A percentile compares a stretch with the other conserved stretches of the same genome.
phyloP scores from a whole-genome alignment of 2,888 invertebrate species.

The Xiphydria camelus region DNA sequence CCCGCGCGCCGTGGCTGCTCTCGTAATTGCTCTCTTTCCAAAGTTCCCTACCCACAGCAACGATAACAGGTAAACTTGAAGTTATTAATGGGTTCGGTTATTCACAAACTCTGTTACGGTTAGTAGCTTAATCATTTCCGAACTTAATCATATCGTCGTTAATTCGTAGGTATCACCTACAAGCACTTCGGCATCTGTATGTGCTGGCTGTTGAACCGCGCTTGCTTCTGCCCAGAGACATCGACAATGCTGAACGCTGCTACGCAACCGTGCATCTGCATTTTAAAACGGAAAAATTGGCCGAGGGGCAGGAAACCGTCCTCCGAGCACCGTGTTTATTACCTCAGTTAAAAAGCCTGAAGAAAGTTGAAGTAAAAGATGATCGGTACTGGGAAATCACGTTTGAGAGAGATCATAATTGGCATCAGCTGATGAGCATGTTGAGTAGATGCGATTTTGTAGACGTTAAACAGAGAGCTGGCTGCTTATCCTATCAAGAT shows the following conservation, averaged over 20 bases:
- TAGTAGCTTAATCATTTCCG: background rate
- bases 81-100: slow-evolving; percentile 1
- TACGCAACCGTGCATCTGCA: slow-evolving; percentile 71
- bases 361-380: slow-evolving; percentile 78
- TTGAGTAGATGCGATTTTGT: slow-evolving; percentile 71
- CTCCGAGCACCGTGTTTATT: slow-evolving; percentile 84
- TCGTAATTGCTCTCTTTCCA: slow-evolving; percentile 93
- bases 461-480: slow-evolving; percentile 86
- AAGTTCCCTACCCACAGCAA: slow-evolving; percentile 96
- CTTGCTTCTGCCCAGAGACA: slow-evolving; percentile 83
- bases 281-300: slow-evolving; percentile 55
- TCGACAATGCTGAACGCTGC: slow-evolving; percentile 77
- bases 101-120: slow-evolving; percentile 1
- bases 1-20: slow-evolving; percentile 83
- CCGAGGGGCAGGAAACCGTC: slow-evolving; percentile 61
- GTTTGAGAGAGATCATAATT: slow-evolving; percentile 81
- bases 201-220: slow-evolving; percentile 92
- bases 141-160: slow-evolving; percentile 1
- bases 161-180: slow-evolving; percentile 86
- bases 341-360: slow-evolving; percentile 76
- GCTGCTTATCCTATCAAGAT: slow-evolving; percentile 82
- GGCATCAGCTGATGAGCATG: slow-evolving; percentile 75
- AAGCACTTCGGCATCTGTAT: slow-evolving; percentile 95
- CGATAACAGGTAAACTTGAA: slow-evolving; percentile 83
- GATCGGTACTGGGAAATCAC: slow-evolving; percentile 88